phyloP scores from a whole-genome alignment of 2,113 vertebrate genomes.

The Kryptolebias marmoratus region DNA sequence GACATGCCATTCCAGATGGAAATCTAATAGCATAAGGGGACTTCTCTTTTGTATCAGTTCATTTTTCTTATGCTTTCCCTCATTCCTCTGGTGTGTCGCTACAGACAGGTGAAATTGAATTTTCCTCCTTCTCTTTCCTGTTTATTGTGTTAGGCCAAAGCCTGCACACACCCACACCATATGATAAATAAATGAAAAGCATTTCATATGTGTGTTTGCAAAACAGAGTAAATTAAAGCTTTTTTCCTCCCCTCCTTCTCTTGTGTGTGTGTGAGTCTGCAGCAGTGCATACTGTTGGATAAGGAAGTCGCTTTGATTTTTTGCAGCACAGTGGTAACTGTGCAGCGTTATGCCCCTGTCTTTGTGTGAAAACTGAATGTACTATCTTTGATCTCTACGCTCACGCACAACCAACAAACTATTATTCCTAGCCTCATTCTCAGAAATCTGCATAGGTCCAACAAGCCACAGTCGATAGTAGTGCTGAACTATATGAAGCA shows the following conservation, averaged over 20 bases:
- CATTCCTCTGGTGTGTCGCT: conserved; percentile 42
- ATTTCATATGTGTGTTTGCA: conserved; percentile 41
- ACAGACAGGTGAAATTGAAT: conserved; percentile 66
- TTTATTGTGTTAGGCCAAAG: conserved; percentile 59
- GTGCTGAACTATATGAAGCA: conserved; percentile 4
- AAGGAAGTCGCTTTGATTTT: conserved; percentile 32
- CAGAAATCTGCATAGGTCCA: conserved; percentile 6
- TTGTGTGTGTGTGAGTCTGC: conserved; percentile 9
- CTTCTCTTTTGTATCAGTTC: conserved; percentile 13
- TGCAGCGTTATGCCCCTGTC: conserved; percentile 1
- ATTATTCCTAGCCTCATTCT: background rate
- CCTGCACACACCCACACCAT: conserved; percentile 20
- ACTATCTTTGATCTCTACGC: background rate
- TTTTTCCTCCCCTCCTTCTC: background rate
- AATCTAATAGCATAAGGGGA: conserved; percentile 39
- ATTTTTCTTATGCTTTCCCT: conserved; percentile 43
- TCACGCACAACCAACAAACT: conserved; percentile 11
- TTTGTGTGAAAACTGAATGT: background rate
- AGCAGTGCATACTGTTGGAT: conserved; percentile 9
- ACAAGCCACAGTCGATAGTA: background rate
- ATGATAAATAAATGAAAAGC: conserved; percentile 50
- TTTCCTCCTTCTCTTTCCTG: conserved; percentile 19
- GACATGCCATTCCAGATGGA: conserved; percentile 21
- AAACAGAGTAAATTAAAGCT: conserved; percentile 34
- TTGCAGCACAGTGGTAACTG: background rate